Evolutionary conservation across 2,113 vertebrate species (phyloP).

Genomic region (Sinocyclocheilus maitianheensis): DNA sequence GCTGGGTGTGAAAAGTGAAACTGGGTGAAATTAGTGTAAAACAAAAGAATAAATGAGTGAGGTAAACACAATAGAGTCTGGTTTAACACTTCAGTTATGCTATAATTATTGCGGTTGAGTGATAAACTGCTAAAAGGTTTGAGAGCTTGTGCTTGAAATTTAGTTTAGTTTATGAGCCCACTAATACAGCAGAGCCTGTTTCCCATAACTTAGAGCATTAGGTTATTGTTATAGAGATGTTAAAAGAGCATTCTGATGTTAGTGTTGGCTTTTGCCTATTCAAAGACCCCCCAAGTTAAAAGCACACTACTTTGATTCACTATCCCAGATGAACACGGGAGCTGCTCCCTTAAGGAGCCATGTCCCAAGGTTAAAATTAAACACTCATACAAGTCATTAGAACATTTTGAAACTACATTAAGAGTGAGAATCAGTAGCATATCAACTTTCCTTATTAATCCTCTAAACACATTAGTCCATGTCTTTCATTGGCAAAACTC

Average conservation of each 20-base stretch:
- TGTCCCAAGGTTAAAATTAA: neutral
- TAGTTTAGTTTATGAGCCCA: neutral
- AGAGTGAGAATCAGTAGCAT: conserved; percentile 1
- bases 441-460: neutral
- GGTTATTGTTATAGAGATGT: conserved; percentile 31
- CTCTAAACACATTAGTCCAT: neutral
- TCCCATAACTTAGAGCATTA: neutral
- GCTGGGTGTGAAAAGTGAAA: neutral
- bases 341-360: neutral
- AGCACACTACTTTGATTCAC: conserved; percentile 10
- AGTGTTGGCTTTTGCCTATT: neutral
- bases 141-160: conserved; percentile 76
- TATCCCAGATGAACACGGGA: neutral
- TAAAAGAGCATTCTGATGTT: conserved; percentile 20
- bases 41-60: neutral
- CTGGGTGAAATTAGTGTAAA: neutral
- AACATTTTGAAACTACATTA: neutral
- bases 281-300: neutral
- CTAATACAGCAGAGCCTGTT: neutral
- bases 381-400: neutral
- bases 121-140: conserved; percentile 62
- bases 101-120: conserved; percentile 55
- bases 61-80: conserved; percentile 72
- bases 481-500: conserved; percentile 1
- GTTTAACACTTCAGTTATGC: conserved; percentile 42